Evolutionary conservation across 35 echinoderm and acorn worm species (phyloP).

Genomic region (Eucidaris tribuloides): DNA sequence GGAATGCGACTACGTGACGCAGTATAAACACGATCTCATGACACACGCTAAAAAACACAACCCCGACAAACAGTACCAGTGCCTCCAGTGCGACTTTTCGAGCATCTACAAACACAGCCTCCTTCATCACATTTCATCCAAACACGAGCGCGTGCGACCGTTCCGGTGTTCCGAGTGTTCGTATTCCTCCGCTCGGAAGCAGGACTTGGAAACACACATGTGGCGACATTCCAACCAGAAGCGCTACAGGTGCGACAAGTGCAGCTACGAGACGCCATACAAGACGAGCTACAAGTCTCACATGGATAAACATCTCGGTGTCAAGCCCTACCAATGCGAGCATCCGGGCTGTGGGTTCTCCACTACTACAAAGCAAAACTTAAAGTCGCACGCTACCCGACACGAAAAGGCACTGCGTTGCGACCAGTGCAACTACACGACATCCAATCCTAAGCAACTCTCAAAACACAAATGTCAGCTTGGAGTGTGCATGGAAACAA

Average conservation of each 20-base stretch:
- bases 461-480: neutral
- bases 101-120: slow-evolving; percentile 96
- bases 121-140: slow-evolving; percentile 75
- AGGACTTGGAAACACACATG: slow-evolving; percentile 78
- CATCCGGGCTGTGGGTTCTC: slow-evolving; percentile 57
- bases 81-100: slow-evolving; percentile 74
- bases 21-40: slow-evolving; percentile 75
- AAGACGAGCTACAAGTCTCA: slow-evolving; percentile 67
- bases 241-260: slow-evolving; percentile 58
- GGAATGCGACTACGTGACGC: slow-evolving; percentile 83
- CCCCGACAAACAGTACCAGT: slow-evolving; percentile 66
- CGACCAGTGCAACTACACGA: slow-evolving; percentile 39
- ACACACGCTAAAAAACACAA: slow-evolving; percentile 80
- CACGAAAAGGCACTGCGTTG: slow-evolving; percentile 75
- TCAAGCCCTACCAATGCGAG: slow-evolving; percentile 52
- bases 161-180: slow-evolving; percentile 68
- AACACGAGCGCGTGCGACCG: slow-evolving; percentile 73
- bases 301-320: slow-evolving; percentile 68
- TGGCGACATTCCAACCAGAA: slow-evolving; percentile 44
- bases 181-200: slow-evolving; percentile 65
- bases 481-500: no score
- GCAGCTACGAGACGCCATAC: slow-evolving; percentile 70
- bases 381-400: slow-evolving; percentile 67
- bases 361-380: slow-evolving; percentile 69
- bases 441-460: slow-evolving; percentile 44